Base-by-base conservation (phyloP, 2,797 vertebrate species). In the Monodelphis domestica region DNA sequence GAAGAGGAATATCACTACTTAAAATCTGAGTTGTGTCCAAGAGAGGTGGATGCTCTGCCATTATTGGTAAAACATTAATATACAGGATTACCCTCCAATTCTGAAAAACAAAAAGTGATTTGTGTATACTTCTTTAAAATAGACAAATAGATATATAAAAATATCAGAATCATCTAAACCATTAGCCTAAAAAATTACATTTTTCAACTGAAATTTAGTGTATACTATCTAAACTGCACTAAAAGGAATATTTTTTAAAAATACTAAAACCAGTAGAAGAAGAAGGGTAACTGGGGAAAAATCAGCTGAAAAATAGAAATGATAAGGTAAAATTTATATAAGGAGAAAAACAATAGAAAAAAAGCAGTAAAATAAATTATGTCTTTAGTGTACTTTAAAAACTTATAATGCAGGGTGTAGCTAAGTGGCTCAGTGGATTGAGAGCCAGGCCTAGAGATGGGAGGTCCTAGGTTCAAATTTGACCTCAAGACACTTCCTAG, bases 21-120 rank as follows among this genome's bases (percentile, higher is more conserved):
- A 99, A 98, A 98, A 99, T 99, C 95, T 99, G 99, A 99, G 99
- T 98, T 98, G 99, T 99, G 98, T 99, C 99, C 99, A 99, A 98
- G 98, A 99, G 99, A 0, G 99, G 99, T 98, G 99, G 99, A 98
- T 99, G 99, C 98, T 99, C 99, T 98, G 99, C 99, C 99, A 99
- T 99, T 98, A 98, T 98, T 95, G 99, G 98, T 98, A 98, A 99
- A 98, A 99, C 99, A 99, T 99, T 99, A 98, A 99, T 99, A 98
- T 98, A 98, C 98, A 95, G 98, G 97, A 97, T 98, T 96, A 97
- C 94, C 97, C 97, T 98, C 94, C 97, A 97, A 97, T 90, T 97
- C 97, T 97, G 96, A 94, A 97, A 97, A 95, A 97, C 91, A 97
- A 97, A 97, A 97, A 95, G 87, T 24, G 84, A 96, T 88, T 94